These are phyloP conservation scores for Smittia sp. DNA, from an alignment of 2,888 invertebrate species.

Conservation along the genomic window DNA sequence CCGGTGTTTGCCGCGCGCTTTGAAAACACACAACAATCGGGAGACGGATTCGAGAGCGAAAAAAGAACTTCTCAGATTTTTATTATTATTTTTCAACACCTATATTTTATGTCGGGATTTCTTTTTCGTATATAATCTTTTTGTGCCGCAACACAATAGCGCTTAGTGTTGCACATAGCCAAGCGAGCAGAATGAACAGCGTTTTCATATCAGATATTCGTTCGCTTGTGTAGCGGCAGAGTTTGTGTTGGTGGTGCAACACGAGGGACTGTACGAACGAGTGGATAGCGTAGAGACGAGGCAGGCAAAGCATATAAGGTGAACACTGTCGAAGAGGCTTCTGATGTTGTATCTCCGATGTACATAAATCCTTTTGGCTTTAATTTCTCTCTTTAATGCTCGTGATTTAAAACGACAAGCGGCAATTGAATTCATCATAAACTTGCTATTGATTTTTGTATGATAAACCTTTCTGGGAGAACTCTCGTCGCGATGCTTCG, in stretches of 20 bases:
- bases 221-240: too few species aligned
- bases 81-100: slow-evolving; percentile 41
- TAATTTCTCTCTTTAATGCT: background rate
- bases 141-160: background rate
- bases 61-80: slow-evolving; percentile 35
- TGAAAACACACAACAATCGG: slow-evolving; percentile 33
- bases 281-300: too few species aligned
- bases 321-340: too few species aligned
- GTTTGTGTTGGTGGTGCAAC: background rate
- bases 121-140: background rate
- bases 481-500: background rate
- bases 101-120: slow-evolving; percentile 35
- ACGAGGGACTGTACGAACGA: too few species aligned
- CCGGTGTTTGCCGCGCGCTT: slow-evolving; percentile 23
- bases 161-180: background rate
- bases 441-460: background rate
- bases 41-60: slow-evolving; percentile 17
- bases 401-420: background rate
- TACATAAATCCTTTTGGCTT: background rate
- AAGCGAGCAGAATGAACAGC: background rate
- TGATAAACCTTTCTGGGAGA: background rate
- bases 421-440: background rate
- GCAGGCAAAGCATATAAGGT: too few species aligned
- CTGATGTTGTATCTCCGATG: too few species aligned
- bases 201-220: background rate